phyloP scores from a whole-genome alignment of 1,140 invertebrate genomes.

The Lepidostoma basale region DNA sequence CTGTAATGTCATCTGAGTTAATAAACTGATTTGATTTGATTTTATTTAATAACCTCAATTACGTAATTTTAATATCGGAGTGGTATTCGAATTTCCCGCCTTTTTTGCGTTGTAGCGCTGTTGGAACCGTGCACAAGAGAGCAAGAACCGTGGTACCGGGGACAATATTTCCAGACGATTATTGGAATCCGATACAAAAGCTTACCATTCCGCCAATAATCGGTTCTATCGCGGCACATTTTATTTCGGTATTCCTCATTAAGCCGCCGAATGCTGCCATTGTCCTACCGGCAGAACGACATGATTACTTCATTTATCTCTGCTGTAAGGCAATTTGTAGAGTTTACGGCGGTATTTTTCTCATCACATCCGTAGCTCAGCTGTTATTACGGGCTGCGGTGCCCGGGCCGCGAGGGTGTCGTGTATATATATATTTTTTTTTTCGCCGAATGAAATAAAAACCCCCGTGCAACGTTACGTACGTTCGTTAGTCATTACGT shows the following conservation, averaged over 20 bases:
- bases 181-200: not conserved
- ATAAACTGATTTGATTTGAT: too few species aligned
- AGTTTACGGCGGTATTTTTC: constrained; percentile 3
- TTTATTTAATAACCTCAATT: too few species aligned
- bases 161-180: too few species aligned
- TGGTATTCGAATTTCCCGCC: too few species aligned
- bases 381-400: not conserved
- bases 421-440: not conserved
- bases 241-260: not conserved
- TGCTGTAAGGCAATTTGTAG: constrained; percentile 2
- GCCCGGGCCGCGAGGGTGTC: not conserved
- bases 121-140: too few species aligned
- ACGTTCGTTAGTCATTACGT: constrained; percentile 4
- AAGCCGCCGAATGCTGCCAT: not conserved
- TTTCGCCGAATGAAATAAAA: not conserved
- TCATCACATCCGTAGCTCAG: not conserved
- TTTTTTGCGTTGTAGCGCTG: too few species aligned
- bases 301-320: constrained; percentile 13
- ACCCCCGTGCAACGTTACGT: not conserved
- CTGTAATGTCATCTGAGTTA: too few species aligned
- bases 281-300: not conserved
- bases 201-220: not conserved
- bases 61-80: too few species aligned
- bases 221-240: not conserved
- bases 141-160: too few species aligned